These are phyloP conservation scores for Malachius bipustulatus DNA, from an alignment of 2,888 invertebrate genomes.

Conservation along the genomic window DNA sequence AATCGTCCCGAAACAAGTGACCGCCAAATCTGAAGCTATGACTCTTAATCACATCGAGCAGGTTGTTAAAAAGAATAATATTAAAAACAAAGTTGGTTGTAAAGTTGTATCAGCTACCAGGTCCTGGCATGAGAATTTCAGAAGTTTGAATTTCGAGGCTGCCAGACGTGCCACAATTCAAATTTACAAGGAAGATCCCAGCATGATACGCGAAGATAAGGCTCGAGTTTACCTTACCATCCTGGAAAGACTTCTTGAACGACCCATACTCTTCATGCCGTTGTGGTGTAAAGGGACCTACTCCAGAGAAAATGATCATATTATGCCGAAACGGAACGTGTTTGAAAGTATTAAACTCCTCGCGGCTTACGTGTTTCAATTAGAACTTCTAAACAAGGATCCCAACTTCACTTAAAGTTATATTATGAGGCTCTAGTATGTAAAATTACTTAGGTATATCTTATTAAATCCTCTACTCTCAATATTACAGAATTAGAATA, in stretches of 20 bases:
- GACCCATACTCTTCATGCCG: conserved; percentile 34
- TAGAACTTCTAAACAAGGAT: too few species aligned
- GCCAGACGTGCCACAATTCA: conserved; percentile 36
- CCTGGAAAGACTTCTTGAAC: conserved; percentile 32
- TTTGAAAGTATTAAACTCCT: conserved; percentile 38
- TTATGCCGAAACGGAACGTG: conserved; percentile 33
- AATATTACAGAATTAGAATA: too few species aligned
- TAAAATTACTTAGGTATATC: too few species aligned
- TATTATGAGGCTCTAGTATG: too few species aligned
- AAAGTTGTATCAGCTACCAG: conserved; percentile 26
- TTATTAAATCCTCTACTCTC: too few species aligned
- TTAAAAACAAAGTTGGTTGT: conserved; percentile 29
- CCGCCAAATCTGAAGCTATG: conserved; percentile 22
- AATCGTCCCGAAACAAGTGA: conserved; percentile 34
- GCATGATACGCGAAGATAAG: conserved; percentile 36
- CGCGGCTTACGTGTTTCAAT: conserved; percentile 36
- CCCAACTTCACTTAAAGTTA: too few species aligned
- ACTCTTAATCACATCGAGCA: conserved; percentile 26
- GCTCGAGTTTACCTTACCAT: conserved; percentile 33
- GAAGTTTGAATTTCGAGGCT: conserved; percentile 33
- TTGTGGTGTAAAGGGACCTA: conserved; percentile 31
- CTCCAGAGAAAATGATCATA: conserved; percentile 33
- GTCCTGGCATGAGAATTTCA: conserved; percentile 36
- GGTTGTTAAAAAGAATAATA: conserved; percentile 26
- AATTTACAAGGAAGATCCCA: conserved; percentile 38